phyloP scores from a whole-genome alignment of 2,888 invertebrate species.

The Augiades crinisus region DNA sequence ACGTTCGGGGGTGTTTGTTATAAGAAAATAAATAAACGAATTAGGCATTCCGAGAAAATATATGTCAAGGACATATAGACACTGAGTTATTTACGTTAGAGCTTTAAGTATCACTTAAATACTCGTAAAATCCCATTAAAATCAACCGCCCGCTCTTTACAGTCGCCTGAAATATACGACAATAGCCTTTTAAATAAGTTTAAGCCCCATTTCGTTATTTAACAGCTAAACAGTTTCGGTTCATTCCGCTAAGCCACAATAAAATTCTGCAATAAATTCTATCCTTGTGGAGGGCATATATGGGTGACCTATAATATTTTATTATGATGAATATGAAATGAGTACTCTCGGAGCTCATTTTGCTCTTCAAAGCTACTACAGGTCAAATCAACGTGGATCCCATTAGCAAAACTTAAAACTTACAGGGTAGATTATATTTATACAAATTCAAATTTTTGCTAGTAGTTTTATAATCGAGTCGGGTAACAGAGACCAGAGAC shows the following conservation, averaged over 20 bases:
- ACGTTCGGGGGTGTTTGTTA: too few species aligned
- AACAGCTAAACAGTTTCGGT: not conserved
- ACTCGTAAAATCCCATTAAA: not conserved
- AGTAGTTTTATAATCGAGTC: too few species aligned
- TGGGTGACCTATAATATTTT: too few species aligned
- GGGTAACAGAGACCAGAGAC: too few species aligned
- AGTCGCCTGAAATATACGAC: not conserved
- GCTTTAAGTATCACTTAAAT: not conserved
- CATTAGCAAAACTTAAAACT: too few species aligned
- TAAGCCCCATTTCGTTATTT: conserved; percentile 2
- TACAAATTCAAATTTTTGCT: too few species aligned
- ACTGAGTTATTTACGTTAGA: not conserved
- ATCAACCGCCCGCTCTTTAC: conserved; percentile 2
- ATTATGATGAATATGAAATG: too few species aligned
- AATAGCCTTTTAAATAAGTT: conserved; percentile 1
- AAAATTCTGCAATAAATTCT: not conserved
- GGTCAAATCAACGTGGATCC: too few species aligned
- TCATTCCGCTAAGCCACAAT: not conserved
- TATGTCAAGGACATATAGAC: not conserved
- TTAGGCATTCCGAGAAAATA: not conserved
- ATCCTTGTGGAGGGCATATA: not conserved
- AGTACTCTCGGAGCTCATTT: too few species aligned
- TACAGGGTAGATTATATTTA: too few species aligned
- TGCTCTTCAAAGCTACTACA: too few species aligned
- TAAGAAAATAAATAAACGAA: not conserved